Evolutionary conservation across 2,888 invertebrate species (phyloP).

Genomic region (Ommatoiulus sabulosus): DNA sequence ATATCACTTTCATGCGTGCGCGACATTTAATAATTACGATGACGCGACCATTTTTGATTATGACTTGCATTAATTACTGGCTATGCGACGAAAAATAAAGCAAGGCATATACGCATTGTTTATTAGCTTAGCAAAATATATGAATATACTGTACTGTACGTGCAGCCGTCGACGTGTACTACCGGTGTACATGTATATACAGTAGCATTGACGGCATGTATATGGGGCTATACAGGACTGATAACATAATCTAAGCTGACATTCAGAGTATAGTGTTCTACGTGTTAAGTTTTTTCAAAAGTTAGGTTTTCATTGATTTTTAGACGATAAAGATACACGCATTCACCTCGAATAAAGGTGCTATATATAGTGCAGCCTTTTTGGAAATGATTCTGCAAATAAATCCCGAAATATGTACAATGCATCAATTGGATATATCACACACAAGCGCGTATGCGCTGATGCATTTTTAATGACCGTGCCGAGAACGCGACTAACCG

Average conservation of each 20-base stretch:
- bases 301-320: background rate
- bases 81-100: background rate
- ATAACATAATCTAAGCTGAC: constrained; percentile 35
- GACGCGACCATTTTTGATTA: constrained; percentile 22
- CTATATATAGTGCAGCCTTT: background rate
- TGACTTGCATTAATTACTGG: constrained; percentile 16
- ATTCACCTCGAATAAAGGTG: background rate
- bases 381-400: constrained; percentile 10
- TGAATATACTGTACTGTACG: background rate
- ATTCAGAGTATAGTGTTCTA: constrained; percentile 15
- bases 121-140: background rate
- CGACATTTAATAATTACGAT: constrained; percentile 11
- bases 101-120: background rate
- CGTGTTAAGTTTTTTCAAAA: constrained; percentile 35
- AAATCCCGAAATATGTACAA: constrained; percentile 24
- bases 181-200: background rate
- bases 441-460: constrained; percentile 7
- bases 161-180: no score
- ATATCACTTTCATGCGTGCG: background rate
- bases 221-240: background rate
- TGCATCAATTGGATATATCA: constrained; percentile 25
- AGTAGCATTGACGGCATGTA: background rate
- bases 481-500: background rate
- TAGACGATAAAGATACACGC: background rate
- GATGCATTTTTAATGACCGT: constrained; percentile 32